Evolutionary conservation across 1,140 invertebrate genomes (phyloP), one percentile per base, ranked within the genome.

Genomic region (Neuroterus valhalla): DNA sequence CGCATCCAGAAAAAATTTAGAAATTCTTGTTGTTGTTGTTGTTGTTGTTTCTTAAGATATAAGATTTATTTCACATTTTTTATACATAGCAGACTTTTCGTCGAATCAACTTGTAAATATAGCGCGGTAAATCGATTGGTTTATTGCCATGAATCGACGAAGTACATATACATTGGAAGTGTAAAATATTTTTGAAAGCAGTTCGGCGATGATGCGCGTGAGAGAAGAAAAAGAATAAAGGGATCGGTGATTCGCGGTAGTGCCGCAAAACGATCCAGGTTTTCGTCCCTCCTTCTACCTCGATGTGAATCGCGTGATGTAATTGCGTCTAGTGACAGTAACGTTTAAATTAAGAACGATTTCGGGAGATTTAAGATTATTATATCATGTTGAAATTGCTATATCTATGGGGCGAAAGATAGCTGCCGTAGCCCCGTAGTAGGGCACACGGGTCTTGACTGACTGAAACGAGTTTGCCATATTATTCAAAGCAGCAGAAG

Each of bases 391-490:
- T 68, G 38, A 68, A 68, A 68, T 66, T 44, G 68, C 50, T 74
- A 21, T 74, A n/a, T 19, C 26, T 66, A 19, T 62, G 26, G 8
- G 26, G 26, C 26, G 15, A 70, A 45, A 45, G 23, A 23, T 17
- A 48, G 68, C 44, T 50, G 14, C 12, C 12, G 5, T 48, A 15
- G 15, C 8, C 19, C 31, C 45, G 31, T 45, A 45, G 38, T 67
- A 68, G 52, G 45, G 50, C 66, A 70, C 31, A 68, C 68, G 55
- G 74, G 76, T 76, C 78, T 77, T 68, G 71, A 72, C 72, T 79
- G 77, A 73, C 68, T 72, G 71, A 78, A 19, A 75, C 66, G 72
- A 75, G 70, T 80, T 73, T 80, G 73, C 73, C 73, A 75, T 75
- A 66, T 45, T 46, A 62, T 62, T 62, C 70, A 62, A 46, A 70